Percentiles rank a stretch among this genome's conserved stretches.
Evolutionary conservation across 2,888 invertebrate genomes (phyloP).

Genomic region (Trisateles emortualis): DNA sequence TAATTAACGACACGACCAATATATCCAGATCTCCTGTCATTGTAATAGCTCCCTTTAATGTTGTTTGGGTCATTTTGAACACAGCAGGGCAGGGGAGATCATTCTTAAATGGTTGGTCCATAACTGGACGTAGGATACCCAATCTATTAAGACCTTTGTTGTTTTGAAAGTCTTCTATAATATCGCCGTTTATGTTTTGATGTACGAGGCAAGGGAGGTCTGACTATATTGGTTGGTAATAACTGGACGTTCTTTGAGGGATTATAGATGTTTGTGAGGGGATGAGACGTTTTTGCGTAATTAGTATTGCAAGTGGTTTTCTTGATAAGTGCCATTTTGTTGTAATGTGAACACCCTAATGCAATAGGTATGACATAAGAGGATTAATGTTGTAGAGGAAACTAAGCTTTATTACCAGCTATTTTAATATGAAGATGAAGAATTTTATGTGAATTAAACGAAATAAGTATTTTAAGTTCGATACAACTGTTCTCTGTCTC

Average conservation of each 20-base stretch:
- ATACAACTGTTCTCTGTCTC: no score
- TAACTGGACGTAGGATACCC: background rate
- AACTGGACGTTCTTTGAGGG: slow-evolving; percentile 84
- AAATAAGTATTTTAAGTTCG: no score
- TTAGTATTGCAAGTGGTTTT: slow-evolving; percentile 71
- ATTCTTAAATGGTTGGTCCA: slow-evolving; percentile 7
- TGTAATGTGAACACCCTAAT: slow-evolving; percentile 34
- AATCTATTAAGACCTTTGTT: slow-evolving; percentile 11
- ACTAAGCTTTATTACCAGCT: no score
- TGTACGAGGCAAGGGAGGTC: slow-evolving; percentile 35
- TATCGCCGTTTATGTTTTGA: slow-evolving; percentile 34
- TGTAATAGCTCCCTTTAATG: slow-evolving; percentile 35
- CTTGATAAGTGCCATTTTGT: slow-evolving; percentile 59
- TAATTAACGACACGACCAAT: slow-evolving; percentile 78
- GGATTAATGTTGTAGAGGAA: slow-evolving; percentile 26
- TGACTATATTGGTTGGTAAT: slow-evolving; percentile 52
- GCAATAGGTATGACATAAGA: slow-evolving; percentile 32
- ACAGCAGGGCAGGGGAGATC: slow-evolving; percentile 11
- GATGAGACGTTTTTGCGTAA: slow-evolving; percentile 81
- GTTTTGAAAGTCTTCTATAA: slow-evolving; percentile 25
- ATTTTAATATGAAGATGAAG: no score
- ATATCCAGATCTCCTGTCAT: slow-evolving; percentile 59
- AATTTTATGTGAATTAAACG: no score
- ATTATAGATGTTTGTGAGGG: slow-evolving; percentile 76
- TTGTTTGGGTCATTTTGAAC: slow-evolving; percentile 14